Conservation (phyloP, 2,797 vertebrate genomes). For the Catharus ustulatus region DNA sequence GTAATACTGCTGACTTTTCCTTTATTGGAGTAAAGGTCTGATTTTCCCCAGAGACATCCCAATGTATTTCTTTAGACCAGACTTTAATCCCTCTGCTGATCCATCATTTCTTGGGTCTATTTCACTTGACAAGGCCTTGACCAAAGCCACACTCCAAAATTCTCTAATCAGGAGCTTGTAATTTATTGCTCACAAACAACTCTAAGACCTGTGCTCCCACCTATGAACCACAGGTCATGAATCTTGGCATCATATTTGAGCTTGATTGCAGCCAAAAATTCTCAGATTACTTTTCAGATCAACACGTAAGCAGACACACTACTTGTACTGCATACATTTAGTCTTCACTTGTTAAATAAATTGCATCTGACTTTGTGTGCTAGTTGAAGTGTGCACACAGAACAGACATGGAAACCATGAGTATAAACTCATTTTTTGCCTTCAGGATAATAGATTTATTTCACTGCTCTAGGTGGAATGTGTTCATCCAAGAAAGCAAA, state of each 20-base stretch:
- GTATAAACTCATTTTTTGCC: neutral
- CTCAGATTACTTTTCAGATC: neutral
- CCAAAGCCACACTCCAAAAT: slow-evolving; percentile 24
- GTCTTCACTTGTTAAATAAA: slow-evolving; percentile 25
- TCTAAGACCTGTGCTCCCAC: neutral
- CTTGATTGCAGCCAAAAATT: neutral
- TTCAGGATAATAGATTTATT: neutral
- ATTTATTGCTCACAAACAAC: slow-evolving; percentile 2
- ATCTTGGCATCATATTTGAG: slow-evolving; percentile 7
- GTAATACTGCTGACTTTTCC: neutral
- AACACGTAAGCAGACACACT: neutral
- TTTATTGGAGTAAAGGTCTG: neutral
- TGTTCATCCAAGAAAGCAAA: neutral
- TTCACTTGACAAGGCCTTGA: slow-evolving; percentile 44
- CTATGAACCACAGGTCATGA: neutral
- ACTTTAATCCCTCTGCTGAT: slow-evolving; percentile 36
- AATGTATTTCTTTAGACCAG: neutral
- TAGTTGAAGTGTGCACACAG: neutral
- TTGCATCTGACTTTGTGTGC: neutral
- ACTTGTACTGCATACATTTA: neutral
- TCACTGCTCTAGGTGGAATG: neutral
- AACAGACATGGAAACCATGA: neutral
- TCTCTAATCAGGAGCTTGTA: slow-evolving; percentile 23
- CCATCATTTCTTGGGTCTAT: slow-evolving; percentile 34
- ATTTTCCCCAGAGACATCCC: neutral